phyloP scores from a whole-genome alignment of 2,888 invertebrate species.

The Epinotia bilunana region DNA sequence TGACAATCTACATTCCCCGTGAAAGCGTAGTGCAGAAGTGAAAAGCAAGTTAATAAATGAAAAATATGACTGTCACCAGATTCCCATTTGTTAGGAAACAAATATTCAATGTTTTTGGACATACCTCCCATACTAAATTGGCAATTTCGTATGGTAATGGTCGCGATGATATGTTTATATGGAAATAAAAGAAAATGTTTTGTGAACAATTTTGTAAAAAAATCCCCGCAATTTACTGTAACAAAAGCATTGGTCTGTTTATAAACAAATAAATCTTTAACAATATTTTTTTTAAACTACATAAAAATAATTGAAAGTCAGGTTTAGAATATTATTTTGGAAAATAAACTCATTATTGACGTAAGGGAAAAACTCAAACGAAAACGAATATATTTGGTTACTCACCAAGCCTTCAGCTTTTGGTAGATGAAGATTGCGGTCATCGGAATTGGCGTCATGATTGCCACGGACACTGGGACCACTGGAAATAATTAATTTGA shows the following conservation, averaged over 20 bases:
- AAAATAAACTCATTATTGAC: conserved; percentile 41
- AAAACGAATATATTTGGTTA: conserved; percentile 45
- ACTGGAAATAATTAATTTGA: conserved; percentile 80
- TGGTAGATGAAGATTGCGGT: conserved; percentile 83
- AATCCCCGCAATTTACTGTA: conserved; percentile 42
- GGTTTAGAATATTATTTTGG: conserved; percentile 5
- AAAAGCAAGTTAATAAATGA: conserved; percentile 31
- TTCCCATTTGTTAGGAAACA: conserved; percentile 21
- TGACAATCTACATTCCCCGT: conserved; percentile 15
- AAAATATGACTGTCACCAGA: conserved; percentile 29
- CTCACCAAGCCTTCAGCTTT: conserved; percentile 81
- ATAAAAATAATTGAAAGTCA: not conserved
- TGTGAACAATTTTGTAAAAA: conserved; percentile 43
- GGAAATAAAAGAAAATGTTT: conserved; percentile 45
- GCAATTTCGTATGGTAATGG: conserved; percentile 45
- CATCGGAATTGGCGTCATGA: conserved; percentile 97
- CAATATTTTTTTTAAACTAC: not conserved
- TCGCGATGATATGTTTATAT: conserved; percentile 43
- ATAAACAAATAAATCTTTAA: conserved; percentile 4
- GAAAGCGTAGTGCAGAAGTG: conserved; percentile 36
- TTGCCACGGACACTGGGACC: conserved; percentile 94
- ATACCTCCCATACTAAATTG: conserved; percentile 68
- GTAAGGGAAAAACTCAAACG: conserved; percentile 15
- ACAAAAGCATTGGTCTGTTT: conserved; percentile 39
- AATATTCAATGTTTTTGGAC: conserved; percentile 56